A percentile compares a stretch with the other conserved stretches of the same genome.
Conservation (phyloP, 1,140 invertebrate species). For the Apis dorsata region DNA sequence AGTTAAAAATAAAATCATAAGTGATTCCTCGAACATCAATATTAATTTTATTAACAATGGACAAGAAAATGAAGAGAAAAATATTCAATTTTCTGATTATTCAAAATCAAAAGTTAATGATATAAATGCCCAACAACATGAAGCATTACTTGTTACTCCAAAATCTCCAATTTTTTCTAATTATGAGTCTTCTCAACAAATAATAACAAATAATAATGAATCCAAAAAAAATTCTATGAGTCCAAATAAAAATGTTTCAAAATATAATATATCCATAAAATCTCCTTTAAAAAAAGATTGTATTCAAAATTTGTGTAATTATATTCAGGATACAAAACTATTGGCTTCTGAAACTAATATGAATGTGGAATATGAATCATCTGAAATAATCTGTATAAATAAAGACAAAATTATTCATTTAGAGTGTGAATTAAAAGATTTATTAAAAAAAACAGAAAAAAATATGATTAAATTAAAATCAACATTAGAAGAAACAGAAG, state of each 20-base stretch:
- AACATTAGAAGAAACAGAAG: neutral
- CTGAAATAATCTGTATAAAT: neutral
- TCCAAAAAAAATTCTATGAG: neutral
- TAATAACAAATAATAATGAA: slow-evolving; percentile 1
- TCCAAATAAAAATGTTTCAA: neutral
- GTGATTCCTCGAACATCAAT: neutral
- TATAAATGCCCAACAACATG: neutral
- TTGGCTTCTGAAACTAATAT: neutral
- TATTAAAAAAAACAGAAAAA: slow-evolving; percentile 14
- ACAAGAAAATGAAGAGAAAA: neutral
- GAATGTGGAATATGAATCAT: neutral
- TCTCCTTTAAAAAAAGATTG: neutral
- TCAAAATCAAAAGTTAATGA: neutral
- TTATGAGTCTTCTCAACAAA: neutral
- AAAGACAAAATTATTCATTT: slow-evolving; percentile 17
- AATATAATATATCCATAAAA: neutral
- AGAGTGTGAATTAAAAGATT: slow-evolving; percentile 2
- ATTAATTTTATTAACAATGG: neutral
- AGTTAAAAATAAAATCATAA: neutral
- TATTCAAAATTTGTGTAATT: slow-evolving; percentile 17
- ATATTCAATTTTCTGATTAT: neutral
- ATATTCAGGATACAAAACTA: neutral
- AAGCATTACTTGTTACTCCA: neutral
- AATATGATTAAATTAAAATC: slow-evolving; percentile 13
- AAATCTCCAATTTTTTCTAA: neutral